Conservation (phyloP, 2,888 invertebrate genomes). For the Myathropa florea region DNA sequence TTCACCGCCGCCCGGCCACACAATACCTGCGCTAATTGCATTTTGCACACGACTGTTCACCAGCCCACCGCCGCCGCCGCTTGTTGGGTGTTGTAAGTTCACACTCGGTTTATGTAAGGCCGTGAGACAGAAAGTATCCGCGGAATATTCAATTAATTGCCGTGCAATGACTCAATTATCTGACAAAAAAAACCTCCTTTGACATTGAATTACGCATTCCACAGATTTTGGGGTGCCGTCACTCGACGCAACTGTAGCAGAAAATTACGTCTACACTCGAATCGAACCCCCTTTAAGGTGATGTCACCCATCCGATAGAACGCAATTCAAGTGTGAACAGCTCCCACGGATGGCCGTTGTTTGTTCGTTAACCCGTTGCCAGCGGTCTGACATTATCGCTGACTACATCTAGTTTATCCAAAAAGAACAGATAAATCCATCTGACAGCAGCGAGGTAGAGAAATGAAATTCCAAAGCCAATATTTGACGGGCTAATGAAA, state of each 20-base stretch:
- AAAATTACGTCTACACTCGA: conserved; percentile 8
- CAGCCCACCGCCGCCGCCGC: not conserved
- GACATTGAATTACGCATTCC: conserved; percentile 13
- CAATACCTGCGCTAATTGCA: conserved; percentile 17
- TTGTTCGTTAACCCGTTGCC: conserved; percentile 3
- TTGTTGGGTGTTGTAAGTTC: not conserved
- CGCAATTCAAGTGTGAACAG: conserved; percentile 51
- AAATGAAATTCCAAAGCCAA: conserved; percentile 23
- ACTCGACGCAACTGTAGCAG: conserved; percentile 1
- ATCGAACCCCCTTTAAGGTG: conserved; percentile 2
- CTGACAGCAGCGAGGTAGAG: not conserved
- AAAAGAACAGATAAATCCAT: not conserved
- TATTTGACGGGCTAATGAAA: conserved; percentile 39
- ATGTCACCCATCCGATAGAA: conserved; percentile 35
- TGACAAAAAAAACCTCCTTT: not conserved
- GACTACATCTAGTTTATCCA: conserved; percentile 26
- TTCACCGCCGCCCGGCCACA: conserved; percentile 30
- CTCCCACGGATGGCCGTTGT: not conserved
- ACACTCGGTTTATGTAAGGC: not conserved
- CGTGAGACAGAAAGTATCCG: not conserved
- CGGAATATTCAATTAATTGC: not conserved
- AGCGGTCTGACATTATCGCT: conserved; percentile 27
- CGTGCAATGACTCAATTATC: not conserved
- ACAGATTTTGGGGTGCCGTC: not conserved
- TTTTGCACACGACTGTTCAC: not conserved